Evolutionary conservation across 2,888 invertebrate species (phyloP).

Genomic region (Eilema caniola): DNA sequence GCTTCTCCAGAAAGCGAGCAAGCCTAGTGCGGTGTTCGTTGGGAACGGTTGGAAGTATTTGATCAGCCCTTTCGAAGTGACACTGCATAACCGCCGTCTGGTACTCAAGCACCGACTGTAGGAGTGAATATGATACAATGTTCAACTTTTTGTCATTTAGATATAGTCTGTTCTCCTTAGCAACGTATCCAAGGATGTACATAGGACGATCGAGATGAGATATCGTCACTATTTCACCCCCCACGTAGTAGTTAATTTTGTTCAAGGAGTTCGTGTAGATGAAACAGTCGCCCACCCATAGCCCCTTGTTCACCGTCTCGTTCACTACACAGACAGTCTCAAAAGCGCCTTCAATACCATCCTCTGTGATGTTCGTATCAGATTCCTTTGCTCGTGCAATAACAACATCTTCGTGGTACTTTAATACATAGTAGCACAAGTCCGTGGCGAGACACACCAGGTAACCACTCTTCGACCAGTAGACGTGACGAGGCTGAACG

Average conservation of each 20-base stretch:
- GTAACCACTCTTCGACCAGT: conserved; percentile 98
- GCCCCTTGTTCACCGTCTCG: conserved; percentile 96
- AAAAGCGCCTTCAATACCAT: conserved; percentile 98
- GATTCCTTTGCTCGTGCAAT: conserved; percentile 91
- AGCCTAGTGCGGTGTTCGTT: conserved; percentile 98
- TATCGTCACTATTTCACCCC: conserved; percentile 99
- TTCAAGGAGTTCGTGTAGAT: conserved; percentile 99
- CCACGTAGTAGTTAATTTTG: conserved; percentile 99
- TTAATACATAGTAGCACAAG: conserved; percentile 97
- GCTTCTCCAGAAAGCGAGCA: conserved; percentile 99
- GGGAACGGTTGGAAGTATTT: conserved; percentile 97
- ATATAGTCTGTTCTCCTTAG: conserved; percentile 98
- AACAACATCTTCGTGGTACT: conserved; percentile 95
- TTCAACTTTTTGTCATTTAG: conserved; percentile 99
- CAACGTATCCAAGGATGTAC: conserved; percentile 98
- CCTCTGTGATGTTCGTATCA: conserved; percentile 93
- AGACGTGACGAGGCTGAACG: conserved; percentile 96
- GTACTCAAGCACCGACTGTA: conserved; percentile 98
- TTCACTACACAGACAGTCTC: conserved; percentile 95
- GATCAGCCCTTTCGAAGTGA: conserved; percentile 98
- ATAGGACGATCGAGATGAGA: conserved; percentile 98
- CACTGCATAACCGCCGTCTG: conserved; percentile 99
- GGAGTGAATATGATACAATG: conserved; percentile 97
- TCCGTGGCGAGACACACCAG: conserved; percentile 98
- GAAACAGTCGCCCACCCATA: conserved; percentile 99